Conservation (phyloP, 2,888 invertebrate genomes). For the Campoplex nolae region DNA sequence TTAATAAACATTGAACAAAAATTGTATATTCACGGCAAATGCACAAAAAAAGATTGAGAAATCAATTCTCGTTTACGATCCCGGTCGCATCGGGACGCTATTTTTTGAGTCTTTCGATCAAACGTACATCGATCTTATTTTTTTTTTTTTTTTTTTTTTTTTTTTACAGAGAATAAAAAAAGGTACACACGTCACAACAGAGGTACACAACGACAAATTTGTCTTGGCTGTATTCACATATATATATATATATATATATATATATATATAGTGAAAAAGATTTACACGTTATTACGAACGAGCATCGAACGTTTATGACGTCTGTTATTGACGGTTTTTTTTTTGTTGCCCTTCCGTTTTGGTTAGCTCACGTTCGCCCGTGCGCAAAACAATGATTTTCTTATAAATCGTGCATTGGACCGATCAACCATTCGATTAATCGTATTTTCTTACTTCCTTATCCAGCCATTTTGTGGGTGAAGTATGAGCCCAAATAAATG, state of each 20-base stretch:
- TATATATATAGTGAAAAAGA: not conserved
- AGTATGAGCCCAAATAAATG: slow-evolving; percentile 67
- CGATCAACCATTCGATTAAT: slow-evolving; percentile 35
- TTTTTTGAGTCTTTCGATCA: slow-evolving; percentile 12
- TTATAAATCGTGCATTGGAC: slow-evolving; percentile 43
- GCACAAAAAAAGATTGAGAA: slow-evolving; percentile 6
- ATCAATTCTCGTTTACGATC: slow-evolving; percentile 15
- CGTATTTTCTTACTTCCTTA: slow-evolving; percentile 15
- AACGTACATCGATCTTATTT: not conserved
- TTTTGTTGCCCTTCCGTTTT: not conserved
- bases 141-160: not conserved
- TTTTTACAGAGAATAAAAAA: not conserved
- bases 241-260: not conserved
- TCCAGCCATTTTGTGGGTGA: slow-evolving; percentile 13
- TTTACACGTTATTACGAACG: slow-evolving; percentile 12
- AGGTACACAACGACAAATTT: slow-evolving; percentile 34
- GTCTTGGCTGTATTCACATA: not conserved
- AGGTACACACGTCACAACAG: slow-evolving; percentile 50
- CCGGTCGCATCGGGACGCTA: slow-evolving; percentile 46
- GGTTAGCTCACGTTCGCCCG: slow-evolving; percentile 50
- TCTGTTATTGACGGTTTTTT: slow-evolving; percentile 50
- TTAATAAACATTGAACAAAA: not conserved
- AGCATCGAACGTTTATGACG: slow-evolving; percentile 23
- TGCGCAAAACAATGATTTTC: slow-evolving; percentile 2
- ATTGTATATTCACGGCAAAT: not conserved